Conservation (phyloP, 2,113 vertebrate genomes). For the Cinclus mexicanus region DNA sequence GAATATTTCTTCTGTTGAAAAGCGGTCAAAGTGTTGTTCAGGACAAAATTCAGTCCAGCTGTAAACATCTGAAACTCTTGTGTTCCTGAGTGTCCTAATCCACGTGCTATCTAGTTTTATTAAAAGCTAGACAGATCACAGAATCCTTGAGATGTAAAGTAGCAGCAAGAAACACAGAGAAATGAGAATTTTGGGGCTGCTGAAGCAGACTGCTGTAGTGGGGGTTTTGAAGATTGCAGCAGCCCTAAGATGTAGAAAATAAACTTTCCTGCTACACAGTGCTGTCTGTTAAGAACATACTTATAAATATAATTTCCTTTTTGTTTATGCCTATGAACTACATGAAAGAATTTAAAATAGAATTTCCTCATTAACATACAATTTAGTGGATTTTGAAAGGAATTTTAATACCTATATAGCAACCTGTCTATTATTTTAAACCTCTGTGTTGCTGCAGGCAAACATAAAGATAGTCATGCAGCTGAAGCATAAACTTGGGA, state of each 20-base stretch:
- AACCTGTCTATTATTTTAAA: not conserved
- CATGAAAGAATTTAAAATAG: not conserved
- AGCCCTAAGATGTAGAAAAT: not conserved
- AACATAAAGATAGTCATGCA: not conserved
- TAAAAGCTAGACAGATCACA: not conserved
- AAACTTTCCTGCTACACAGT: not conserved
- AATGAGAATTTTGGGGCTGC: not conserved
- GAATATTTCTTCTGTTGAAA: constrained; percentile 44
- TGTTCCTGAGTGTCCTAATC: not conserved
- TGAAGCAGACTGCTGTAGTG: not conserved
- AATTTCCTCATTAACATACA: not conserved
- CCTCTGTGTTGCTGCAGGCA: not conserved
- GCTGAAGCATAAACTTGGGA: not conserved
- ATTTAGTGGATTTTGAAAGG: not conserved
- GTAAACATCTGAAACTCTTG: not conserved
- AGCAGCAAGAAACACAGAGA: not conserved
- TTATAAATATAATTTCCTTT: not conserved
- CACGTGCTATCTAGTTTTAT: not conserved
- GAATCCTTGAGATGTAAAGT: not conserved
- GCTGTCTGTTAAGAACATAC: not conserved
- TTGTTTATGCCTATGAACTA: not conserved
- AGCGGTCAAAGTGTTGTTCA: not conserved
- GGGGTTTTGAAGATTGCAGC: not conserved
- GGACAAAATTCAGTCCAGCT: constrained; percentile 9
- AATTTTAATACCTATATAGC: not conserved